phyloP scores from a whole-genome alignment of 2,113 vertebrate genomes.

The Theristicus caerulescens region DNA sequence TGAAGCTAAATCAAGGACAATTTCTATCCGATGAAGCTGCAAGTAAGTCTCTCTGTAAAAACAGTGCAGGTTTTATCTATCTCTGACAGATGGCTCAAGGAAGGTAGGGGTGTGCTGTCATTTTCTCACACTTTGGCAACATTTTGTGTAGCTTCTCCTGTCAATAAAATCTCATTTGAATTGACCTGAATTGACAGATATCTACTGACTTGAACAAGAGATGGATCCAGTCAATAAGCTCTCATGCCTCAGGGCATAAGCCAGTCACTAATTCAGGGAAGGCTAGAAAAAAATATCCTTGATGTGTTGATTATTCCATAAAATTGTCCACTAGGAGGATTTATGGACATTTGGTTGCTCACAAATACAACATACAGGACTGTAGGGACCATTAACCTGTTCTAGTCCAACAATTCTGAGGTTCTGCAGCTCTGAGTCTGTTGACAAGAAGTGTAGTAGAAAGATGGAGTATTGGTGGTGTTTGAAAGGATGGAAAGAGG shows the following conservation, averaged over 20 bases:
- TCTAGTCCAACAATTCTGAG: background rate
- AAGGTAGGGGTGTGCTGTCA: slow-evolving; percentile 7
- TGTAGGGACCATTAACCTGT: slow-evolving; percentile 53
- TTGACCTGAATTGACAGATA: slow-evolving; percentile 55
- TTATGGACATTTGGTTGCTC: slow-evolving; percentile 38
- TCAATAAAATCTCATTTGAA: slow-evolving; percentile 45
- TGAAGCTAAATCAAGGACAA: background rate
- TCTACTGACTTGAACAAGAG: slow-evolving; percentile 27
- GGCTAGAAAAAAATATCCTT: slow-evolving; percentile 33
- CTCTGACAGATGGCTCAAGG: background rate
- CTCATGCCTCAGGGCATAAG: slow-evolving; percentile 26
- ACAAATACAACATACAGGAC: slow-evolving; percentile 20
- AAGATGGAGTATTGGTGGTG: background rate
- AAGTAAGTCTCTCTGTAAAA: background rate
- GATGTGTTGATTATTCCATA: slow-evolving; percentile 61
- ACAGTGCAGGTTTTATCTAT: background rate
- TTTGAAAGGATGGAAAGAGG: background rate
- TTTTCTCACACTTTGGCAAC: slow-evolving; percentile 22
- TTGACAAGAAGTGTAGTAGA: background rate
- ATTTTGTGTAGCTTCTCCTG: slow-evolving; percentile 11
- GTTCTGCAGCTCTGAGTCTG: slow-evolving; percentile 6
- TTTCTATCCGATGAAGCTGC: background rate
- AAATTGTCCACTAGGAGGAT: slow-evolving; percentile 57
- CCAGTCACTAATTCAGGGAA: slow-evolving; percentile 16
- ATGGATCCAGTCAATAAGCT: slow-evolving; percentile 53